A percentile compares a stretch with the other conserved stretches of the same genome.
phyloP scores from a whole-genome alignment of 92 coral and sea anemone species.

The Hydrozoanthus gracilis region DNA sequence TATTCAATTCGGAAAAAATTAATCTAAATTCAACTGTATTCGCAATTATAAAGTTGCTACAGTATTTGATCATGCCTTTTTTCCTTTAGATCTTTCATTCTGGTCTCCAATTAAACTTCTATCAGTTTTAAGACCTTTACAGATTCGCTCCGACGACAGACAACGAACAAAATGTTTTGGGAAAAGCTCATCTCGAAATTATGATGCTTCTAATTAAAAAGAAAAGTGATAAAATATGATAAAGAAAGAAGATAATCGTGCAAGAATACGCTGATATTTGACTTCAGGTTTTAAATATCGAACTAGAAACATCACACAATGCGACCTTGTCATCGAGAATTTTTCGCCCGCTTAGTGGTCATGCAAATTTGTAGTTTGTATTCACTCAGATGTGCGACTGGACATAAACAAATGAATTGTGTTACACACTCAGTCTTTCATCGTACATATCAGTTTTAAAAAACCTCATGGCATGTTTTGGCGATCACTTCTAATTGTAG shows the following conservation, averaged over 20 bases:
- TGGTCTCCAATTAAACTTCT: not conserved
- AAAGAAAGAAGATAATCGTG: too few species aligned
- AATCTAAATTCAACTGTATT: not conserved
- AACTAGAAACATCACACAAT: not conserved
- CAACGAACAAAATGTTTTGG: too few species aligned
- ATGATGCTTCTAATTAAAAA: too few species aligned
- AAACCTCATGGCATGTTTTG: not conserved
- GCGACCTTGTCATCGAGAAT: not conserved
- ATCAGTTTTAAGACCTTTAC: not conserved
- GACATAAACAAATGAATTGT: not conserved
- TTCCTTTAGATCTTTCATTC: not conserved
- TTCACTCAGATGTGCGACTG: slow-evolving; percentile 13
- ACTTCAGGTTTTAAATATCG: not conserved
- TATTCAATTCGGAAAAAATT: not conserved
- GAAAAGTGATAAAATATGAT: too few species aligned
- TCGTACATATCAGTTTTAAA: not conserved
- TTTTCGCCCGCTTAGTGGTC: not conserved
- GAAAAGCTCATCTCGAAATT: too few species aligned
- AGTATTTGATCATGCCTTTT: not conserved
- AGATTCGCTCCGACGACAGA: too few species aligned
- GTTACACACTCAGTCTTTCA: too few species aligned
- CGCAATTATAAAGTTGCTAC: not conserved
- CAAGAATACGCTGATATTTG: not conserved
- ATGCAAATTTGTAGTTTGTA: slow-evolving; percentile 1
- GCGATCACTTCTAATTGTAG: not conserved